These are phyloP conservation scores for Camelus bactrianus DNA, from an alignment of 2,113 vertebrate genomes.

Conservation along the genomic window DNA sequence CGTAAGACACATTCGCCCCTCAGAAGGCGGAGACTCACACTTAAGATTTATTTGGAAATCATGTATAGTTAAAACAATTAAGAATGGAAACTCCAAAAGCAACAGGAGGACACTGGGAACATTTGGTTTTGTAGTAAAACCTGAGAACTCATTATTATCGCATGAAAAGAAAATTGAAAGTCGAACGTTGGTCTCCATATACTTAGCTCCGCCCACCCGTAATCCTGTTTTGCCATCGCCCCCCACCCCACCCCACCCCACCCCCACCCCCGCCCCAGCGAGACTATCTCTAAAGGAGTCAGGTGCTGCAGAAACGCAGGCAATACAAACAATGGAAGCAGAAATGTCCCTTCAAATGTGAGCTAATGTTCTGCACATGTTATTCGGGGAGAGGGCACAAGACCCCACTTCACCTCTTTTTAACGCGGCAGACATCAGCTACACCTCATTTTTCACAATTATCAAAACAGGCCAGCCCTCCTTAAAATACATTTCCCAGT, in stretches of 20 bases:
- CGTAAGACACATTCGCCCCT: not conserved
- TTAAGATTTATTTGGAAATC: not conserved
- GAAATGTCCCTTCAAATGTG: not conserved
- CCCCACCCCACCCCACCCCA: not conserved
- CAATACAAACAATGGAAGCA: not conserved
- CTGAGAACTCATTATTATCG: not conserved
- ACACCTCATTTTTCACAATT: conserved; percentile 52
- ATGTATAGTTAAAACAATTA: not conserved
- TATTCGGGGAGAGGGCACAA: not conserved
- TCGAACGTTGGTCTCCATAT: not conserved
- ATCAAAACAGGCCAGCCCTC: conserved; percentile 29
- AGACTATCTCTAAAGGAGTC: conserved; percentile 23
- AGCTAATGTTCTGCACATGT: not conserved
- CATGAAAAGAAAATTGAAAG: conserved; percentile 53
- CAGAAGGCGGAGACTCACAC: not conserved
- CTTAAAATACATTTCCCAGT: conserved; percentile 27
- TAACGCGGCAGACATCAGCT: not conserved
- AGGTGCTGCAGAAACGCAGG: conserved; percentile 52
- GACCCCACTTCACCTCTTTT: not conserved
- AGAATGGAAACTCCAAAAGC: conserved; percentile 48
- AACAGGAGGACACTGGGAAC: not conserved
- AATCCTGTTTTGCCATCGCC: not conserved
- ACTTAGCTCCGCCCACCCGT: conserved; percentile 59
- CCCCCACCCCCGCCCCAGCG: not conserved
- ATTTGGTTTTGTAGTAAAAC: not conserved